phyloP scores from a whole-genome alignment of 2,888 invertebrate genomes.

The Dicranocentrus wangi region DNA sequence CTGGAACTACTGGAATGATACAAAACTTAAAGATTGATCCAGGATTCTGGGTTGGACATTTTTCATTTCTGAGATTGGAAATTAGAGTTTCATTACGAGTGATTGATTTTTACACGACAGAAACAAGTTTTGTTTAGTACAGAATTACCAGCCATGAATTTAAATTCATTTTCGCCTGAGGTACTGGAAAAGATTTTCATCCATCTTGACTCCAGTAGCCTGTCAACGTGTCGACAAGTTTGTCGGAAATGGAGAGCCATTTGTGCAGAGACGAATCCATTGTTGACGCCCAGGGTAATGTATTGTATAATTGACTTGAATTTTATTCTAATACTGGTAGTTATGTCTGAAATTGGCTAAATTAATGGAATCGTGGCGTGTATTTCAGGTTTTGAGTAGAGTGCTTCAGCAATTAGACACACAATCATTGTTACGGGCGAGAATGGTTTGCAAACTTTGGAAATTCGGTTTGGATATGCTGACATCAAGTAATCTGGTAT shows the following conservation, averaged over 20 bases:
- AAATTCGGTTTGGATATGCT: neutral
- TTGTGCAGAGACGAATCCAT: neutral
- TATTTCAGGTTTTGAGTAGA: neutral
- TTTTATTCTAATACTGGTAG: no score
- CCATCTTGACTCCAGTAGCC: neutral
- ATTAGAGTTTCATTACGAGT: no score
- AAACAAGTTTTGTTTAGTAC: no score
- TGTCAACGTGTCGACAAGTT: neutral
- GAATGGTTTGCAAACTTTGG: conserved; percentile 3
- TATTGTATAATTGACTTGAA: neutral
- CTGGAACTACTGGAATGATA: no score
- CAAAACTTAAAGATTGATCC: no score
- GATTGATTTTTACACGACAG: no score
- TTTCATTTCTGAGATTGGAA: no score
- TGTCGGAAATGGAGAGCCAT: neutral
- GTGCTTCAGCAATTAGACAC: neutral
- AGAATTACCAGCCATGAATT: no score
- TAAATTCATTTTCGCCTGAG: neutral
- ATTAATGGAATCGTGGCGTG: no score
- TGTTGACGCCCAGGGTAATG: neutral
- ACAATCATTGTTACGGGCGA: neutral
- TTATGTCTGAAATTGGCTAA: no score
- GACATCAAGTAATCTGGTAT: neutral
- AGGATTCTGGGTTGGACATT: no score
- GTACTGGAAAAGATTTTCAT: neutral